Percentiles rank a stretch among this genome's conserved stretches.
Evolutionary conservation across 1,140 invertebrate species (phyloP).

Genomic region (Oryzaephilus surinamensis): DNA sequence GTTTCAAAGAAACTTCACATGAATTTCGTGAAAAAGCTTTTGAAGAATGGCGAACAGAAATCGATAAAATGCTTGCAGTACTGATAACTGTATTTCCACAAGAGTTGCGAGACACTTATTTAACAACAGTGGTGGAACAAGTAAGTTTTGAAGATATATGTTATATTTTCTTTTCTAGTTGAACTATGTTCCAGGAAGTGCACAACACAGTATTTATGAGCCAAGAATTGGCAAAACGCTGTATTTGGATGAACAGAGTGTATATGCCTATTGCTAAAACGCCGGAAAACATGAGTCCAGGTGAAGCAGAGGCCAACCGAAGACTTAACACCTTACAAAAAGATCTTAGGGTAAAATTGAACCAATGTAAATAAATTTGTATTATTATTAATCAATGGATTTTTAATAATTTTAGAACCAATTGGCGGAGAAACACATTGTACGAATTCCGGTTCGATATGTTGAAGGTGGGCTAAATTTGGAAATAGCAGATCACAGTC

Average conservation of each 20-base stretch:
- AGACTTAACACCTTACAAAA: conserved; percentile 56
- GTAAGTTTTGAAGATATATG: too few relatives aligned
- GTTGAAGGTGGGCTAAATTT: conserved; percentile 41
- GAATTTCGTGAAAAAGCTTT: conserved; percentile 38
- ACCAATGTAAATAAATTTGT: background rate
- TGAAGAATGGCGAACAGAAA: conserved; percentile 47
- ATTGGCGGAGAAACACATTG: conserved; percentile 49
- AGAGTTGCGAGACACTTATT: conserved; percentile 64
- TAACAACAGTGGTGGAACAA: conserved; percentile 69
- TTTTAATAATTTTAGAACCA: conserved; percentile 44
- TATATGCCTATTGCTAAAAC: conserved; percentile 38
- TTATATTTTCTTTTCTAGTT: too few relatives aligned
- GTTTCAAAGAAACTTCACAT: conserved; percentile 37
- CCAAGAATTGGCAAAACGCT: conserved; percentile 59
- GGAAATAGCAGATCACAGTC: conserved; percentile 45
- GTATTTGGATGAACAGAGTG: conserved; percentile 58
- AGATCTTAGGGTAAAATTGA: conserved; percentile 54
- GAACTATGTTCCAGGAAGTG: conserved; percentile 57
- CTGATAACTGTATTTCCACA: conserved; percentile 58
- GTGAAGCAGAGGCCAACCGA: conserved; percentile 51
- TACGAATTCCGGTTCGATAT: conserved; percentile 48
- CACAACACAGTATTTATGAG: conserved; percentile 68
- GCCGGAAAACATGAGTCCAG: conserved; percentile 38
- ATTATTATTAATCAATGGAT: conserved; percentile 3
- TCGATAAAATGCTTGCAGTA: conserved; percentile 52